A percentile compares a stretch with the other conserved stretches of the same genome.
phyloP scores from a whole-genome alignment of 2,113 vertebrate genomes.

The Amblyornis subalaris region DNA sequence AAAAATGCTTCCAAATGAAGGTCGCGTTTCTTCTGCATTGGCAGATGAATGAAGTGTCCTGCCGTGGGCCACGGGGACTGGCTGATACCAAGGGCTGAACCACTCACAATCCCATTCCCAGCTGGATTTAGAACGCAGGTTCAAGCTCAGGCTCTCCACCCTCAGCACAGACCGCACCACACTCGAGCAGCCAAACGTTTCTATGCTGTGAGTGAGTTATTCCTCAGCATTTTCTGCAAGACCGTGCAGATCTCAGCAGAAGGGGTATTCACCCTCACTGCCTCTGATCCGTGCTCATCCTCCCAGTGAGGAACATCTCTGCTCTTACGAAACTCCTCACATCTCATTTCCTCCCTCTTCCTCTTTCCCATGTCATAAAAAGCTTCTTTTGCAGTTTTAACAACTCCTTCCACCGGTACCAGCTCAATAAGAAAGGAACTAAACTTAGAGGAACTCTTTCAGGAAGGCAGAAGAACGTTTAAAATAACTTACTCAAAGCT shows the following conservation, averaged over 20 bases:
- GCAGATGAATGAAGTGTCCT: background rate
- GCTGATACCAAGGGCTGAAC: background rate
- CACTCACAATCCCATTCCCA: background rate
- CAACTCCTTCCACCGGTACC: background rate
- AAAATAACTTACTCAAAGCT: background rate
- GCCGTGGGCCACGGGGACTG: fast-evolving
- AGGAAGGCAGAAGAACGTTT: background rate
- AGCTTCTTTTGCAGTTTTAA: background rate
- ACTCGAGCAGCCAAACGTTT: fast-evolving
- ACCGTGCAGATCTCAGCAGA: background rate
- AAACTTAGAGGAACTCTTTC: background rate
- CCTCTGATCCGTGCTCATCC: background rate
- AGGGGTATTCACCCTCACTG: background rate
- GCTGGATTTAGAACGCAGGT: background rate
- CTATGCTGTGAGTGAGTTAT: background rate
- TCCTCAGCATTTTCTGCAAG: background rate
- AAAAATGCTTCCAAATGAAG: background rate
- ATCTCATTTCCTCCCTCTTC: background rate
- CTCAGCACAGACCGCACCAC: fast-evolving
- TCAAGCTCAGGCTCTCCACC: fast-evolving
- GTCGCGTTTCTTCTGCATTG: fast-evolving
- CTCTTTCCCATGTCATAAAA: background rate
- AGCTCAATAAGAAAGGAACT: background rate
- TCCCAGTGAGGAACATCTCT: background rate
- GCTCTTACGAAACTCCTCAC: background rate